phyloP scores from a whole-genome alignment of 1,140 invertebrate species.

The Copidosoma floridanum region DNA sequence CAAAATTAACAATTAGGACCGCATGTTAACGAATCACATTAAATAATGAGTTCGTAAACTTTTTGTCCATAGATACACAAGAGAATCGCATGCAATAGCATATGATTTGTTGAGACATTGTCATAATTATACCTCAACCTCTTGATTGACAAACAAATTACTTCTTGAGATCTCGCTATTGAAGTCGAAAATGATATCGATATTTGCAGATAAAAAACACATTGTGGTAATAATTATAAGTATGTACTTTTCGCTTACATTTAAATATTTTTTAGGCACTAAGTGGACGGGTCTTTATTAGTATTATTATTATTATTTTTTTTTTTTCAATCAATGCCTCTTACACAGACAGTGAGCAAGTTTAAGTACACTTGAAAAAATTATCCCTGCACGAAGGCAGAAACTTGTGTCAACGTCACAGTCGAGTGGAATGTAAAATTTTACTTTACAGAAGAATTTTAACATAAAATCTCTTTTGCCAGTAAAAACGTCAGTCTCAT shows the following conservation, averaged over 20 bases:
- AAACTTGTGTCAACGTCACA: not conserved
- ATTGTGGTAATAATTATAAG: conserved; percentile 2
- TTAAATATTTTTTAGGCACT: conserved; percentile 49
- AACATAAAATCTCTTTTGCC: not conserved
- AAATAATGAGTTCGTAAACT: not conserved
- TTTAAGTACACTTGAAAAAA: conserved; percentile 48
- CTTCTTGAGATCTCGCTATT: conserved; percentile 18
- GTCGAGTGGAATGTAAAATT: conserved; percentile 12
- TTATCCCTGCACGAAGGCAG: conserved; percentile 15
- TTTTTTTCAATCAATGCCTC: conserved; percentile 30
- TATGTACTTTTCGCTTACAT: no score
- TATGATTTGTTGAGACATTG: no score
- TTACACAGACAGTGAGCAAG: conserved; percentile 43
- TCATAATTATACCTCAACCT: no score
- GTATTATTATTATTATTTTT: no score
- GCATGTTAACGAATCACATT: conserved; percentile 8
- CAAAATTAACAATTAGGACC: conserved; percentile 44
- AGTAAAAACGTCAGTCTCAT: not conserved
- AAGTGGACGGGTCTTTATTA: conserved; percentile 49
- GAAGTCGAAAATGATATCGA: conserved; percentile 1
- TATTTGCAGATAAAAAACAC: conserved; percentile 4
- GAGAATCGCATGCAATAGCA: conserved; percentile 7
- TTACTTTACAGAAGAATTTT: not conserved
- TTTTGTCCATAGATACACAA: conserved; percentile 8
- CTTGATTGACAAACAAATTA: no score